phyloP scores from a whole-genome alignment of 2,888 invertebrate species.

The Harmothoe impar region DNA sequence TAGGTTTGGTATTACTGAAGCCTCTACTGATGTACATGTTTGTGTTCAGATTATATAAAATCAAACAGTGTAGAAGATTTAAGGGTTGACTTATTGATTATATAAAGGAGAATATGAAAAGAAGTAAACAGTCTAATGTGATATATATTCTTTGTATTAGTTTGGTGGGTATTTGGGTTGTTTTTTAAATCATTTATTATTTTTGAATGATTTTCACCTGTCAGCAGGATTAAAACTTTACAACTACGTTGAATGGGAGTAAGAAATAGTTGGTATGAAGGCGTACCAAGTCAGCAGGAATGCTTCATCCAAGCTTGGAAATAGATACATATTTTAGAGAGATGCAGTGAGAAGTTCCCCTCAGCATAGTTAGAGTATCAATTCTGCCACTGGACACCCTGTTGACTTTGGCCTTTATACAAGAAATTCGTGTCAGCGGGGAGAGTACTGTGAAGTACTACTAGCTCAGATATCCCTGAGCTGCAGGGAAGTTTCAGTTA shows the following conservation, averaged over 20 bases:
- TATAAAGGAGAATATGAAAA: background rate
- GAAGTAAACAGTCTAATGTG: background rate
- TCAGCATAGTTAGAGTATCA: background rate
- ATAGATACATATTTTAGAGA: background rate
- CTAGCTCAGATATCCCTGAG: background rate
- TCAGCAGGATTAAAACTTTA: no score
- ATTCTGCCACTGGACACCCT: background rate
- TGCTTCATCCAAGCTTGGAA: background rate
- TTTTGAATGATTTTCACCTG: background rate
- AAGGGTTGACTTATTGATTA: background rate
- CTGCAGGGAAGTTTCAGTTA: background rate
- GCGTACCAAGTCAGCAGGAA: background rate
- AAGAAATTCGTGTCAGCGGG: background rate
- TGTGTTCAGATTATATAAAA: no score
- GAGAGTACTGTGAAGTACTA: background rate
- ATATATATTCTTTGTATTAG: no score
- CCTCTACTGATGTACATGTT: no score
- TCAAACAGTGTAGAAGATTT: background rate
- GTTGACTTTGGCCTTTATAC: slow-evolving; percentile 3
- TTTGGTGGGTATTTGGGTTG: background rate
- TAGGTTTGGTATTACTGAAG: no score
- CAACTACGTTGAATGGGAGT: no score
- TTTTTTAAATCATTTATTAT: background rate
- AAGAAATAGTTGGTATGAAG: background rate
- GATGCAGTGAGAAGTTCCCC: background rate